These are phyloP conservation scores for Thera obeliscata DNA, from an alignment of 2,888 invertebrate species.

Conservation along the genomic window DNA sequence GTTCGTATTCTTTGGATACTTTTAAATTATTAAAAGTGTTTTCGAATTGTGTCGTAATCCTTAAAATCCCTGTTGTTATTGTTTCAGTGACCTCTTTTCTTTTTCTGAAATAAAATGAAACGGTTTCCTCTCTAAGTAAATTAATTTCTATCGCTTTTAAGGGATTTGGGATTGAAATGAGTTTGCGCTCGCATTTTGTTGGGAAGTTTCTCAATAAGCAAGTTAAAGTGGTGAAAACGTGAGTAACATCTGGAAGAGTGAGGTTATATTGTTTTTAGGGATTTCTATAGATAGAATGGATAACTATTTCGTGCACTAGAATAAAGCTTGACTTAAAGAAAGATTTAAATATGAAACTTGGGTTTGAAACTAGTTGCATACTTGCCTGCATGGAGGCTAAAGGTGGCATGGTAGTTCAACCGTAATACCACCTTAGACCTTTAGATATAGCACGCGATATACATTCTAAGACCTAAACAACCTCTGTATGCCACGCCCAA, in stretches of 20 bases:
- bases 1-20: conserved; percentile 9
- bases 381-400: conserved; percentile 18
- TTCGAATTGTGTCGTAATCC: conserved; percentile 20
- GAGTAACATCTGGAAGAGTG: no score
- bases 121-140: conserved; percentile 24
- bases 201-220: conserved; percentile 23
- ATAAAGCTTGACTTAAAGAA: conserved; percentile 6
- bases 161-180: conserved; percentile 34
- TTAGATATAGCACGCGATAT: conserved; percentile 11
- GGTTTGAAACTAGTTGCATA: conserved; percentile 11
- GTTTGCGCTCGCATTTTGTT: conserved; percentile 24
- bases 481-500: background rate
- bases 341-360: conserved; percentile 20
- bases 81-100: conserved; percentile 27
- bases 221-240: conserved; percentile 11
- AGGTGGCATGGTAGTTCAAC: conserved; percentile 16
- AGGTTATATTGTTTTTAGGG: no score
- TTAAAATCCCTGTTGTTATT: conserved; percentile 18
- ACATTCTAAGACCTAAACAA: background rate
- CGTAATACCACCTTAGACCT: conserved; percentile 21
- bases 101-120: conserved; percentile 22
- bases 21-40: conserved; percentile 12
- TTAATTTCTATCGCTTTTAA: conserved; percentile 29
- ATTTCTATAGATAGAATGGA: background rate
- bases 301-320: background rate